Percentiles rank a stretch among this genome's conserved stretches.
These are phyloP conservation scores for Pocillopora grandis DNA, from an alignment of 92 coral and sea anemone genomes.

Conservation along the genomic window DNA sequence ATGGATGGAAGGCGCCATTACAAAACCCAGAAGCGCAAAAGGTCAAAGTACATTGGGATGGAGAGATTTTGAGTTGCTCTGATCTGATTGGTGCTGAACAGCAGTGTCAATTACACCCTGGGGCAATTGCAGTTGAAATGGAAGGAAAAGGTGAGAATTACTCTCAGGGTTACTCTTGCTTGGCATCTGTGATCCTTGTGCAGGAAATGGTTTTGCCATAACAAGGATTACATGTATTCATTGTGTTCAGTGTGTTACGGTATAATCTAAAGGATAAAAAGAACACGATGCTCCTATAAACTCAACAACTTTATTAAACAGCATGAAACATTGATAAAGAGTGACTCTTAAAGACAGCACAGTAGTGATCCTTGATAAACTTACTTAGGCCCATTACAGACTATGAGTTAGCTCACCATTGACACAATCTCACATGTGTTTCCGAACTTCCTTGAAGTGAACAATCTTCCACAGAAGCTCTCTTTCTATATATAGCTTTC, in stretches of 20 bases:
- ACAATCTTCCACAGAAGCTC: no score
- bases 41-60: constrained; percentile 23
- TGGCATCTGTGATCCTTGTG: not conserved
- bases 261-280: no score
- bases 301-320: no score
- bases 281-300: no score
- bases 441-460: no score
- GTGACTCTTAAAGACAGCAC: no score
- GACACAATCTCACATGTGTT: no score
- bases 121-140: not conserved
- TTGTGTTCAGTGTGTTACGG: not conserved
- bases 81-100: not conserved
- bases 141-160: not conserved
- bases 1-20: constrained; percentile 45
- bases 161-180: not conserved
- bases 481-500: no score
- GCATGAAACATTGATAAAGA: no score
- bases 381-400: no score
- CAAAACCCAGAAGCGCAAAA: not conserved
- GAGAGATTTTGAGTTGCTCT: constrained; percentile 37
- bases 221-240: not conserved
- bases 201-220: not conserved
- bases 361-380: no score
- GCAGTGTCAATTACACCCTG: constrained; percentile 2
- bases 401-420: no score